Conservation (phyloP, 92 coral and sea anemone species). For the Epizoanthus ramosus region DNA sequence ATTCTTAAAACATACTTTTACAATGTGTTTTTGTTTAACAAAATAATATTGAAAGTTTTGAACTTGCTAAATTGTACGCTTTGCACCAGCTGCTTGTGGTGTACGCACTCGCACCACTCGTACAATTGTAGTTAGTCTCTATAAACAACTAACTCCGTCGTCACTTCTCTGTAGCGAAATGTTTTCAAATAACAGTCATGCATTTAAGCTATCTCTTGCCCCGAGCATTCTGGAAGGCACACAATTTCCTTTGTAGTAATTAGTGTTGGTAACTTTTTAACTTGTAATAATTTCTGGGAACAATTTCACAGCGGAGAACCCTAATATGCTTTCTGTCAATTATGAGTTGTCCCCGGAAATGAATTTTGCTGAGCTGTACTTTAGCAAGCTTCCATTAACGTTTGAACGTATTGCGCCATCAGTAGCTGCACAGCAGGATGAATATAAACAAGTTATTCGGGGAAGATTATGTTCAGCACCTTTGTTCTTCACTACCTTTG, state of each 20-base stretch:
- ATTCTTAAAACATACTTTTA: too few relatives aligned
- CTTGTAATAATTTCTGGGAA: conserved; percentile 4
- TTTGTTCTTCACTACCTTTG: neutral
- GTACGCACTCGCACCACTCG: too few relatives aligned
- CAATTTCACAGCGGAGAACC: neutral
- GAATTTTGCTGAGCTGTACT: neutral
- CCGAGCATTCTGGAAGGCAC: neutral
- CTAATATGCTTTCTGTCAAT: neutral
- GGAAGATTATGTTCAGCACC: neutral
- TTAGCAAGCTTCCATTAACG: neutral
- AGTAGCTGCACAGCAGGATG: neutral
- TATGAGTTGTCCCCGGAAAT: neutral
- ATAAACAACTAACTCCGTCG: too few relatives aligned
- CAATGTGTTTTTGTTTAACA: too few relatives aligned
- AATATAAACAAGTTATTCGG: neutral
- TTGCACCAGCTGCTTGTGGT: too few relatives aligned
- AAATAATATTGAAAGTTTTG: too few relatives aligned
- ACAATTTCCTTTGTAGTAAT: neutral
- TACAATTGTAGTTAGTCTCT: too few relatives aligned
- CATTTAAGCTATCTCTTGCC: neutral
- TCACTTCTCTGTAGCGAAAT: neutral
- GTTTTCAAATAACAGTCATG: neutral
- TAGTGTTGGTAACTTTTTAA: conserved; percentile 4
- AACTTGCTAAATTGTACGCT: too few relatives aligned
- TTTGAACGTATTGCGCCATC: neutral